Conservation (phyloP, 2,888 invertebrate genomes). For the Actias luna region DNA sequence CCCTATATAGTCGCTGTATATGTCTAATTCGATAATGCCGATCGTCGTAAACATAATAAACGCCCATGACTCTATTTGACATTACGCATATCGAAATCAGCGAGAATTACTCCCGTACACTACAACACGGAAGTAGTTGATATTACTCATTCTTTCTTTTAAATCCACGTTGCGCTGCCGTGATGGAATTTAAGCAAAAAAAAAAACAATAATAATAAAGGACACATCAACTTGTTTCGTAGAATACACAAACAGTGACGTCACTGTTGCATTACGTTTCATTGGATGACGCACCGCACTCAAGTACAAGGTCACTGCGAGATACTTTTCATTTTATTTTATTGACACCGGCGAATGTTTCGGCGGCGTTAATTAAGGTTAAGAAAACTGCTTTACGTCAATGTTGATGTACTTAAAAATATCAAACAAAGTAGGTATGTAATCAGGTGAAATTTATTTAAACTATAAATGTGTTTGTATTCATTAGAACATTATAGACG, state of each 20-base stretch:
- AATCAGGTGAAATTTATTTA: no score
- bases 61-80: not conserved
- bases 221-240: constrained; percentile 6
- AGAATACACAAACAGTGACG: not conserved
- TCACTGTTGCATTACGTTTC: not conserved
- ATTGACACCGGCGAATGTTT: not conserved
- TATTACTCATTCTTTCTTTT: not conserved
- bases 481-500: no score
- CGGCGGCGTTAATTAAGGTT: not conserved
- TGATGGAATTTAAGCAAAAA: not conserved
- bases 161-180: not conserved
- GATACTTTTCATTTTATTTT: not conserved
- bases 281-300: not conserved
- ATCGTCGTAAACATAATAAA: not conserved
- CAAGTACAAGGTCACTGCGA: constrained; percentile 5
- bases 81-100: not conserved
- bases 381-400: not conserved
- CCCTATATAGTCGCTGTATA: no score
- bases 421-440: no score
- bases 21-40: no score
- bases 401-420: not conserved
- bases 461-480: no score
- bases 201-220: not conserved
- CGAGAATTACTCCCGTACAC: not conserved
- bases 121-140: not conserved